Evolutionary conservation across 2,113 vertebrate genomes (phyloP).

Genomic region (Onychostoma macrolepis): DNA sequence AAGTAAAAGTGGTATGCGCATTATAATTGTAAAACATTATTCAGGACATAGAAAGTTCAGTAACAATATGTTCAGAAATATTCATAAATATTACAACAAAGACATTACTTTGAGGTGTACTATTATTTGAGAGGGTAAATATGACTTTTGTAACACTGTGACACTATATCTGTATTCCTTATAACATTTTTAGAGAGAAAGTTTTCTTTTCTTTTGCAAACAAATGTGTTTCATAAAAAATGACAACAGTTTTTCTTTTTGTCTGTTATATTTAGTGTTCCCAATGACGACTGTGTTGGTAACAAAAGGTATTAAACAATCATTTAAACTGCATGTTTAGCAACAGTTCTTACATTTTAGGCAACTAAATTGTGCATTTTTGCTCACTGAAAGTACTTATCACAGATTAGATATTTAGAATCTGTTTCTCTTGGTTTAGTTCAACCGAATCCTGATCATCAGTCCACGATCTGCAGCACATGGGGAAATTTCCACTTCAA

Average conservation of each 20-base stretch:
- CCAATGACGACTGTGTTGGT: background rate
- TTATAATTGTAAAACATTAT: background rate
- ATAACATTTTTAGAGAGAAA: too few relatives aligned
- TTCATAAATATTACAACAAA: background rate
- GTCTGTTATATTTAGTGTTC: background rate
- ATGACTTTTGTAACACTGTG: background rate
- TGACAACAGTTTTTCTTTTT: background rate
- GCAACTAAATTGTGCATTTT: slow-evolving; percentile 18
- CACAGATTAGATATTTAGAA: background rate
- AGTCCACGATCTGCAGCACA: slow-evolving; percentile 81
- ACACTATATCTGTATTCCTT: background rate
- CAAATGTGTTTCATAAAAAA: background rate
- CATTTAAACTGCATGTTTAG: background rate
- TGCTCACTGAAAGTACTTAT: background rate
- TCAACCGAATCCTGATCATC: slow-evolving; percentile 64
- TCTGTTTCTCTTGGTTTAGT: slow-evolving; percentile 42
- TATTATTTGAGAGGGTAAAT: background rate
- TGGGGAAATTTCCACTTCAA: slow-evolving; percentile 87
- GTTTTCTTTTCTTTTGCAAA: background rate
- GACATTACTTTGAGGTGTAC: background rate
- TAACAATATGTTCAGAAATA: background rate
- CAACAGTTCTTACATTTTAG: slow-evolving; percentile 38
- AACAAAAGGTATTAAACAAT: slow-evolving; percentile 8
- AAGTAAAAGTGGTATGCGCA: background rate
- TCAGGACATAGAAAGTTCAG: background rate